A percentile compares a stretch with the other conserved stretches of the same genome.
These are phyloP conservation scores for Tenrec ecaudatus DNA, from an alignment of 2,113 vertebrate species.

Conservation along the genomic window DNA sequence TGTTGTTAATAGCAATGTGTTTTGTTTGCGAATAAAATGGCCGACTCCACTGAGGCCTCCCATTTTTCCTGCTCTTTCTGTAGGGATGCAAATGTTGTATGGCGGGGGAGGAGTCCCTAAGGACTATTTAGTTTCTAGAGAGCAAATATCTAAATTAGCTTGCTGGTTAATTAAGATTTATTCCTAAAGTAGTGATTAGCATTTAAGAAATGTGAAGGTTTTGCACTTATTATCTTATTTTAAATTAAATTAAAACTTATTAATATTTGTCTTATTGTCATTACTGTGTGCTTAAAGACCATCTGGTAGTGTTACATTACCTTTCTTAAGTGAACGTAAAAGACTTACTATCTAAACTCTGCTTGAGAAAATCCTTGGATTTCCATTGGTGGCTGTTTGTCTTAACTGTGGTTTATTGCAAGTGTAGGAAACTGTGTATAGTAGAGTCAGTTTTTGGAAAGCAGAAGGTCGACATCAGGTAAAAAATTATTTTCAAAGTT, in stretches of 20 bases:
- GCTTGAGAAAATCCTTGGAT: conserved; percentile 16
- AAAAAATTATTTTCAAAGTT: conserved; percentile 35
- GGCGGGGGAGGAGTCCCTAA: background rate
- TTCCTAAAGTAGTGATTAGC: conserved; percentile 44
- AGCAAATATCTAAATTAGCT: background rate
- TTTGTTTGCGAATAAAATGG: conserved; percentile 47
- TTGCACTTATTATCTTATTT: too few relatives aligned
- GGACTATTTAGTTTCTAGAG: conserved; percentile 54
- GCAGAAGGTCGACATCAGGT: conserved; percentile 46
- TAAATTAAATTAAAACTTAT: too few relatives aligned
- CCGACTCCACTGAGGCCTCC: background rate
- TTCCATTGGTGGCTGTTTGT: conserved; percentile 55
- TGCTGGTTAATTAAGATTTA: conserved; percentile 8
- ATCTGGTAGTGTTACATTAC: conserved; percentile 37
- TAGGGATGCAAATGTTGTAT: background rate
- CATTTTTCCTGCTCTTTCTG: background rate
- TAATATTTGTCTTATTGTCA: conserved; percentile 40
- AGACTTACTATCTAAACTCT: conserved; percentile 56
- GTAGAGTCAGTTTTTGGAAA: conserved; percentile 3
- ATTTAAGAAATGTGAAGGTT: conserved; percentile 52
- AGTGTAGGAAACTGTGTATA: conserved; percentile 6
- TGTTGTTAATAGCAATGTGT: background rate
- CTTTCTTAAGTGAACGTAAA: conserved; percentile 10
- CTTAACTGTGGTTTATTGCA: conserved; percentile 60
- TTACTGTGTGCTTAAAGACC: conserved; percentile 46